Evolutionary conservation across 1,140 invertebrate genomes (phyloP).

Genomic region (Musca domestica): DNA sequence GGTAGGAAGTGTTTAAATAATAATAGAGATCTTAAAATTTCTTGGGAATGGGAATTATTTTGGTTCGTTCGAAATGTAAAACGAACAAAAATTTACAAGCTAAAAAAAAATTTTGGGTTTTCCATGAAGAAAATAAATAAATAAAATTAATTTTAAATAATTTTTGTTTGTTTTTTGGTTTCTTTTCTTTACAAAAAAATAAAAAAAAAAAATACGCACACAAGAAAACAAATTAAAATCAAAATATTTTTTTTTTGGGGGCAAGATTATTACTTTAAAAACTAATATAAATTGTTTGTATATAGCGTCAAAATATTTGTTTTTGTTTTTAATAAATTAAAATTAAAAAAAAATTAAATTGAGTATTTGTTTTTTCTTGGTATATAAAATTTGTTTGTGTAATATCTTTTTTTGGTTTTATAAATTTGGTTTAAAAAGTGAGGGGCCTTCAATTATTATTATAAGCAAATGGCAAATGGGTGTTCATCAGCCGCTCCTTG

Average conservation of each 20-base stretch:
- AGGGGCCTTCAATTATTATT: constrained; percentile 34
- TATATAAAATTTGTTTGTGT: background rate
- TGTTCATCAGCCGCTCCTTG: constrained; percentile 51
- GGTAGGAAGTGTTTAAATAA: too few relatives aligned
- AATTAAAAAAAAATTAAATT: constrained; percentile 5
- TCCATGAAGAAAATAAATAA: too few relatives aligned
- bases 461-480: constrained; percentile 49
- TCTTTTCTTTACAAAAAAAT: background rate
- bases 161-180: constrained; percentile 2
- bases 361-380: background rate
- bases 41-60: too few relatives aligned
- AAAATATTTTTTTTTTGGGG: background rate
- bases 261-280: background rate
- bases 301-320: background rate
- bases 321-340: background rate
- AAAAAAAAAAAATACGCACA: background rate
- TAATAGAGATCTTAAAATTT: too few relatives aligned
- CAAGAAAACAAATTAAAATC: background rate
- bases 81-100: too few relatives aligned
- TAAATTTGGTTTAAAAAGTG: background rate
- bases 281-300: background rate
- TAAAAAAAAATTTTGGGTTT: too few relatives aligned
- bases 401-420: constrained; percentile 2
- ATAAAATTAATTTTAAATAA: background rate
- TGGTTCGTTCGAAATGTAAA: too few relatives aligned